Evolutionary conservation across 2,797 vertebrate species (phyloP).

Genomic region (Kryptopterus vitreolus): DNA sequence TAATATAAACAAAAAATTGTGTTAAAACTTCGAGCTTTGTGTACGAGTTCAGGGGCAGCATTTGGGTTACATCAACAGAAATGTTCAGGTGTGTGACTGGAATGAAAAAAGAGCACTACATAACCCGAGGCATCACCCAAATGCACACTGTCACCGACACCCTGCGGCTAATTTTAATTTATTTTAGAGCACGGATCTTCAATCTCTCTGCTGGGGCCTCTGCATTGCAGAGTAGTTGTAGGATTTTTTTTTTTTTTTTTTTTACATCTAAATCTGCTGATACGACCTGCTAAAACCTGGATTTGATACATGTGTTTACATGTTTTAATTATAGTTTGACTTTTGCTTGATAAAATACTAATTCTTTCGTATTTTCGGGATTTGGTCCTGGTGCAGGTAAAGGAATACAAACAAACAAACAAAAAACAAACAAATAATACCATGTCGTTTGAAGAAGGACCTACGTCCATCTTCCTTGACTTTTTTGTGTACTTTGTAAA

Average conservation of each 20-base stretch:
- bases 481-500: background rate
- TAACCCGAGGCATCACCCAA: constrained; percentile 44
- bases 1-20: background rate
- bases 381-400: background rate
- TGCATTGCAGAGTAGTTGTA: constrained; percentile 18
- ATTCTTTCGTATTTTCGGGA: background rate
- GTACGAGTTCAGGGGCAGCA: constrained; percentile 42
- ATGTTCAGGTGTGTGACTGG: constrained; percentile 25
- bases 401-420: background rate
- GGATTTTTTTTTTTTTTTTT: background rate
- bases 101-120: constrained; percentile 38
- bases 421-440: background rate
- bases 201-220: constrained; percentile 10
- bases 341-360: background rate
- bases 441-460: background rate
- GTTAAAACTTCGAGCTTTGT: background rate
- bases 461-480: background rate
- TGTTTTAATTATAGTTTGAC: background rate
- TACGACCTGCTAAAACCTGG: background rate
- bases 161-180: constrained; percentile 7
- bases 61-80: constrained; percentile 50
- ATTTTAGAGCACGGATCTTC: constrained; percentile 22
- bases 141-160: constrained; percentile 18
- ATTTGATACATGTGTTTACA: background rate
- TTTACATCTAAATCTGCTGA: background rate